These are phyloP conservation scores for Euleptes europaea DNA, from an alignment of 2,113 vertebrate species.

Conservation along the genomic window DNA sequence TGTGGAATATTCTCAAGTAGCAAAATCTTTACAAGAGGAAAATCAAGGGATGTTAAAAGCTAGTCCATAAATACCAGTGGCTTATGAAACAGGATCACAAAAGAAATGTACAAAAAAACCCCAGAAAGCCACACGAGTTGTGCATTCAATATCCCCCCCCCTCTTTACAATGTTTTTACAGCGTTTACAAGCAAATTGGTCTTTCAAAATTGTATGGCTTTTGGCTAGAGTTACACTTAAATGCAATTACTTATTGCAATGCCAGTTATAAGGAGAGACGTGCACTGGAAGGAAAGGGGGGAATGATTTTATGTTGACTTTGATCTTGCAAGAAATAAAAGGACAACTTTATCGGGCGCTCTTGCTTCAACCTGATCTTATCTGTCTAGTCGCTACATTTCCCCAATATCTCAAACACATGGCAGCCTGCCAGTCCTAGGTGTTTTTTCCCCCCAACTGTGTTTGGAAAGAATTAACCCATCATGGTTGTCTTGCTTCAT, in stretches of 20 bases:
- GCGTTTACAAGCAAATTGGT: constrained; percentile 25
- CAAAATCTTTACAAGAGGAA: neutral
- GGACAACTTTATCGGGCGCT: constrained; percentile 26
- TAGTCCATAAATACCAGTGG: constrained; percentile 44
- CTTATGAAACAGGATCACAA: constrained; percentile 49
- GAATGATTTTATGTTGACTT: constrained; percentile 45
- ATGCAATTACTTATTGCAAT: constrained; percentile 17
- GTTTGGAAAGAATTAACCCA: constrained; percentile 16
- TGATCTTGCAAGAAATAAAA: constrained; percentile 44
- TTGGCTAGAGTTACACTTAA: constrained; percentile 41
- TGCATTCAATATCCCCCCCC: neutral
- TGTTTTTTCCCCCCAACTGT: neutral
- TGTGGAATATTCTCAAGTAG: neutral
- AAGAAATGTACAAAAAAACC: constrained; percentile 27
- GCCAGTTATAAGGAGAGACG: constrained; percentile 15
- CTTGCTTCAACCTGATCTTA: constrained; percentile 45
- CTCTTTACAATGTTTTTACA: constrained; percentile 20
- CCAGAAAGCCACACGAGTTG: constrained; percentile 38
- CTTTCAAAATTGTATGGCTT: constrained; percentile 24
- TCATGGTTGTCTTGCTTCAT: constrained; percentile 9
- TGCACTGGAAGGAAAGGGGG: constrained; percentile 6
- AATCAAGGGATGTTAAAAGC: neutral
- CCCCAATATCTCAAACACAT: constrained; percentile 46
- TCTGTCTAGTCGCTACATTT: constrained; percentile 37
- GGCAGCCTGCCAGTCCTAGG: neutral